A percentile compares a stretch with the other conserved stretches of the same genome.
Conservation (phyloP, 2,888 invertebrate genomes). For the Mesorhabditis sp. region DNA sequence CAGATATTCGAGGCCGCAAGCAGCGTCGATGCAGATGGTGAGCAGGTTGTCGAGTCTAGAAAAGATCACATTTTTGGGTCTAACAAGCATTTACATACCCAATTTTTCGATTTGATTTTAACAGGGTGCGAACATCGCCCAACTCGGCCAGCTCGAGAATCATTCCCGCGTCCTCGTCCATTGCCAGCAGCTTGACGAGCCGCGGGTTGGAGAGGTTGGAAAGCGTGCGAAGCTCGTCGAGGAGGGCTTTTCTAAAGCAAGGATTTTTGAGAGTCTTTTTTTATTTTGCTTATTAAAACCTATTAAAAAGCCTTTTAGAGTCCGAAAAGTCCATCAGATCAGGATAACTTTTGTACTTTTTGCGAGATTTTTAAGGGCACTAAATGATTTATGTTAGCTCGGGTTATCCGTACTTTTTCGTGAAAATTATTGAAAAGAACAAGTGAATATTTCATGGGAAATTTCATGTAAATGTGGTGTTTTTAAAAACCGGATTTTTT, state of each 20-base stretch:
- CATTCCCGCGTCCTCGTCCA: slow-evolving; percentile 33
- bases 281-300: neutral
- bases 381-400: too few species aligned
- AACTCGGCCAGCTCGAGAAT: slow-evolving; percentile 32
- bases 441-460: too few species aligned
- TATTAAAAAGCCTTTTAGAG: neutral
- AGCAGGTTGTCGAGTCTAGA: slow-evolving; percentile 11
- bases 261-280: too few species aligned
- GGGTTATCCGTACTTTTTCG: too few species aligned
- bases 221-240: slow-evolving; percentile 35
- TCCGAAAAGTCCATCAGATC: too few species aligned
- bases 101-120: slow-evolving; percentile 14
- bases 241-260: slow-evolving; percentile 31
- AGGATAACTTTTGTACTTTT: too few species aligned
- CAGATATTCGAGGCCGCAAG: slow-evolving; percentile 35
- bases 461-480: too few species aligned
- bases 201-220: slow-evolving; percentile 27
- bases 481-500: too few species aligned
- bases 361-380: too few species aligned
- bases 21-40: slow-evolving; percentile 36
- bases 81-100: neutral
- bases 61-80: slow-evolving; percentile 6
- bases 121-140: slow-evolving; percentile 28
- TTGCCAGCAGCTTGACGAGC: slow-evolving; percentile 26
- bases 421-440: too few species aligned